A percentile compares a stretch with the other conserved stretches of the same genome.
These are phyloP conservation scores for Haemorhous mexicanus DNA, from an alignment of 2,113 vertebrate genomes.

Conservation along the genomic window DNA sequence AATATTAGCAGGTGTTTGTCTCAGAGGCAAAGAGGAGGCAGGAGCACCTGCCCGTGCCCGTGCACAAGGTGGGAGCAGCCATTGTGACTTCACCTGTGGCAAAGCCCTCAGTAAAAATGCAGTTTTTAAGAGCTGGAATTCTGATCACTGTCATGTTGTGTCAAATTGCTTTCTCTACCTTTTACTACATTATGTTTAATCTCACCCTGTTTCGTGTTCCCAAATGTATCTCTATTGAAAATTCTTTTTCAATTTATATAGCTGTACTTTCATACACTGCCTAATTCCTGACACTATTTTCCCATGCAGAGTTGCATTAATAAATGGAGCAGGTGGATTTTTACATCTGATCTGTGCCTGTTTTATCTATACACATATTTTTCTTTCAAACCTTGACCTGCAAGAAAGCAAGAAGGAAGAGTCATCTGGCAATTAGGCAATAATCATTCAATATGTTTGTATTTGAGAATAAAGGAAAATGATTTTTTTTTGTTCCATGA, in stretches of 20 bases:
- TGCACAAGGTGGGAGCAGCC: constrained; percentile 68
- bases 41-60: constrained; percentile 68
- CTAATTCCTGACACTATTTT: constrained; percentile 23
- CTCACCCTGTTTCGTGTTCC: background rate
- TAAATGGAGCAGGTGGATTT: constrained; percentile 43
- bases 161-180: background rate
- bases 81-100: constrained; percentile 64
- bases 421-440: constrained; percentile 27
- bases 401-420: constrained; percentile 50
- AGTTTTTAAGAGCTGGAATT: constrained; percentile 13
- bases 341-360: constrained; percentile 28
- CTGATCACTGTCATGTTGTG: background rate
- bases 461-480: constrained; percentile 52
- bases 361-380: constrained; percentile 16
- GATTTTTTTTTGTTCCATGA: constrained; percentile 8
- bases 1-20: constrained; percentile 76
- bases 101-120: constrained; percentile 72
- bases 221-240: constrained; percentile 8
- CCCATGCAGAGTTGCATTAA: background rate
- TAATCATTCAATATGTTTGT: constrained; percentile 20
- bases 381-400: constrained; percentile 58
- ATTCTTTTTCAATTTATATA: background rate
- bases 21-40: constrained; percentile 71
- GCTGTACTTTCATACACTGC: background rate
- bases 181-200: background rate